Evolutionary conservation across 92 coral and sea anemone species (phyloP).

Genomic region (Phenganax subtilis): DNA sequence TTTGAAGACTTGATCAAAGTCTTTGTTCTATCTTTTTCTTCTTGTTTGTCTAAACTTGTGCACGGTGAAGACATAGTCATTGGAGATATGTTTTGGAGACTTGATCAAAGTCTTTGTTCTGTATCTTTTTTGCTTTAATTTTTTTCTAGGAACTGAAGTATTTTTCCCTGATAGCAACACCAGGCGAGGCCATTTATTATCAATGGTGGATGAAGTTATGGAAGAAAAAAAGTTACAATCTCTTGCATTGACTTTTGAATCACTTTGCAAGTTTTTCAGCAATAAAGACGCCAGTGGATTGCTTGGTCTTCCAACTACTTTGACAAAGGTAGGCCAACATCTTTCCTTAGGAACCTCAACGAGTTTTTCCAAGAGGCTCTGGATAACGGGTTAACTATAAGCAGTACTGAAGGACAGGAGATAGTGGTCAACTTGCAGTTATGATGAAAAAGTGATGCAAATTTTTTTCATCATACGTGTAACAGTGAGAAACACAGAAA

Average conservation of each 20-base stretch:
- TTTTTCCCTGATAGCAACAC: conserved; percentile 94
- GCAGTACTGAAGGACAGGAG: too few relatives aligned
- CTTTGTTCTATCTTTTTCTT: too few relatives aligned
- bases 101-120: background rate
- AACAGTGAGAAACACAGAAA: too few relatives aligned
- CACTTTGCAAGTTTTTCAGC: conserved; percentile 91
- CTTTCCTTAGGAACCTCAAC: background rate
- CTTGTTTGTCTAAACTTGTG: too few relatives aligned
- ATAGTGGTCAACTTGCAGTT: too few relatives aligned
- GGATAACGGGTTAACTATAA: too few relatives aligned
- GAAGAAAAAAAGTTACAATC: conserved; percentile 85
- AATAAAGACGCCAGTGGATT: conserved; percentile 97
- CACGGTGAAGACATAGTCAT: too few relatives aligned
- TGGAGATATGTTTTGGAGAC: too few relatives aligned
- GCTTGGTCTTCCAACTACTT: conserved; percentile 72
- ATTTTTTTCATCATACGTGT: too few relatives aligned
- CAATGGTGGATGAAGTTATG: conserved; percentile 99
- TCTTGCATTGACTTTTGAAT: conserved; percentile 91
- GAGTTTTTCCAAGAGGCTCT: too few relatives aligned
- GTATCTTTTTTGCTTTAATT: background rate
- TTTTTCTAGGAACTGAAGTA: conserved; percentile 78
- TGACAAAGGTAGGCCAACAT: conserved; percentile 57
- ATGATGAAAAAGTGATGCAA: too few relatives aligned
- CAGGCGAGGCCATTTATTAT: conserved; percentile 79
- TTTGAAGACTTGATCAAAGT: too few relatives aligned